Evolutionary conservation across 2,113 vertebrate genomes (phyloP).

Genomic region (Gasterosteus aculeatus): DNA sequence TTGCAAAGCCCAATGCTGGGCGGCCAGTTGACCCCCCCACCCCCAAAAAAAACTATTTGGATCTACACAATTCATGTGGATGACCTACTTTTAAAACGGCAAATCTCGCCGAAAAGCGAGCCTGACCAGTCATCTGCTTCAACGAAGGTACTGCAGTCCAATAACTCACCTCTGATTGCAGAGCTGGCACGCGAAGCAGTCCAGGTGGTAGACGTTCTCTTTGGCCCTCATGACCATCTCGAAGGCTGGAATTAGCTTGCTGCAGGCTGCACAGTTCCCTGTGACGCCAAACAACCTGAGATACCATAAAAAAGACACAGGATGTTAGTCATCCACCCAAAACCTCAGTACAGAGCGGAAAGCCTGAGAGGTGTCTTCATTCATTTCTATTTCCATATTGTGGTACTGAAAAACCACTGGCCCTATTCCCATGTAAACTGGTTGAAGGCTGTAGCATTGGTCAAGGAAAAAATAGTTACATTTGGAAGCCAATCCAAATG

Average conservation of each 20-base stretch:
- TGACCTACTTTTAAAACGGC: too few species aligned
- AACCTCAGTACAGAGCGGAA: background rate
- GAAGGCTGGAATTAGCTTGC: slow-evolving; percentile 98
- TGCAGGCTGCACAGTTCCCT: slow-evolving; percentile 97
- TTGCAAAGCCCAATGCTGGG: too few species aligned
- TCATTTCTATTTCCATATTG: background rate
- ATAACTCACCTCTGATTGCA: slow-evolving; percentile 96
- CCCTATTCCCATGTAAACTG: background rate
- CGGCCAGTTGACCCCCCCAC: too few species aligned
- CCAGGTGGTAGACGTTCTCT: slow-evolving; percentile 99
- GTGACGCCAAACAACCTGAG: slow-evolving; percentile 96
- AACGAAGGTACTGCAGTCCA: slow-evolving; percentile 3
- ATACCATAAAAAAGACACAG: background rate
- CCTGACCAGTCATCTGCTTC: slow-evolving; percentile 10
- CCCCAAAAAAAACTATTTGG: too few species aligned
- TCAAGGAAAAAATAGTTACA: background rate
- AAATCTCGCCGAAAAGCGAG: too few species aligned
- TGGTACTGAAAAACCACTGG: background rate
- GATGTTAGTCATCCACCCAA: background rate
- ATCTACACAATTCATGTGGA: too few species aligned
- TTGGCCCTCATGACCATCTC: slow-evolving; percentile 99
- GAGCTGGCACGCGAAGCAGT: slow-evolving; percentile 99
- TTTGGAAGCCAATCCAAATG: background rate
- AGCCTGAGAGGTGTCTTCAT: background rate
- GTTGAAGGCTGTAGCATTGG: background rate